Percentiles rank a stretch among this genome's conserved stretches.
Conservation (phyloP, 2,113 vertebrate genomes). For the Panurus biarmicus region DNA sequence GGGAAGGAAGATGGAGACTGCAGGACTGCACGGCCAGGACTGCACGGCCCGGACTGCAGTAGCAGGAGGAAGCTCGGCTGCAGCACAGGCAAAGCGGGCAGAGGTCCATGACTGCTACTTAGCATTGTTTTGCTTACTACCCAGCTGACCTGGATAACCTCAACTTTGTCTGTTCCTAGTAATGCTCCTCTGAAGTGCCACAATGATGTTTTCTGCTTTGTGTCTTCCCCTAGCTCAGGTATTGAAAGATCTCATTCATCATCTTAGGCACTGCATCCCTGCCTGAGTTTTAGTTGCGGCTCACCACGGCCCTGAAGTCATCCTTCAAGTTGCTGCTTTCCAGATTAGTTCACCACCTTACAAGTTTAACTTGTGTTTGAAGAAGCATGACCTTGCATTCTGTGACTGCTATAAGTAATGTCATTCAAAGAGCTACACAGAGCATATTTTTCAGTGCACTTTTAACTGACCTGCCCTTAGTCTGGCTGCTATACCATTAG, state of each 20-base stretch:
- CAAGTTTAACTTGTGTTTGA: slow-evolving; percentile 11
- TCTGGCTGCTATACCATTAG: neutral
- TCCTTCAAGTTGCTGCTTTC: slow-evolving; percentile 18
- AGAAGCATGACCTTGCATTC: slow-evolving; percentile 15
- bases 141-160: neutral
- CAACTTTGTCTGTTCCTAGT: neutral
- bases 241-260: neutral
- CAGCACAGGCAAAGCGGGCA: neutral
- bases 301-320: neutral
- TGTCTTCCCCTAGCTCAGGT: neutral
- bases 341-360: neutral
- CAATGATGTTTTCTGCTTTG: neutral
- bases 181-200: neutral
- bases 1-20: neutral
- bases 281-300: neutral
- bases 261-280: neutral
- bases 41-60: neutral
- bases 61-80: neutral
- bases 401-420: neutral
- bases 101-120: neutral
- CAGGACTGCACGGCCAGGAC: neutral
- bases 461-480: neutral
- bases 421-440: neutral
- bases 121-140: neutral
- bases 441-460: slow-evolving; percentile 7